Evolutionary conservation across 2,113 vertebrate genomes (phyloP), one percentile per base, ranked within the genome.

Genomic region (Rhinopomastus cyanomelas): DNA sequence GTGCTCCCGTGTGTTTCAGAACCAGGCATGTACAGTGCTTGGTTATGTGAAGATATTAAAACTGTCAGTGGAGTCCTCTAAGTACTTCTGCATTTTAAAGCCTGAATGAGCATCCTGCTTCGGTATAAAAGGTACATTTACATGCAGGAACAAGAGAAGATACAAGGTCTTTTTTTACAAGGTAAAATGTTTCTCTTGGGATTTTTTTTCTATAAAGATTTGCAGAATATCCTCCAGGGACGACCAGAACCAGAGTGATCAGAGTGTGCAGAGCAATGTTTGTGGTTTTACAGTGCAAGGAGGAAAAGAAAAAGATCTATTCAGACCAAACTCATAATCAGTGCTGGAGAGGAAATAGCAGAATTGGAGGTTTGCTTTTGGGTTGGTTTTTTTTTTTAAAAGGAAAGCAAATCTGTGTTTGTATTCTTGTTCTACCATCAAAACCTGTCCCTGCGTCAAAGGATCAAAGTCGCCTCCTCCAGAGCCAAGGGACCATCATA

Each of bases 51-150:
- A 46, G 16, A 5, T 42, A 36, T 27, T 46, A 49, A 67, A 56
- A 68, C 12, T 42, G 64, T 78, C 11, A 20, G 20, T 51, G 48
- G 29, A 72, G 30, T 4, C 44, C 57, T 18, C 3, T 4, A 76
- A 52, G 25, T 51, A 64, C 23, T 81, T 89, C n/a, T 19, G 8
- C 14, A 46, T 46, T 29, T 71, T 74, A 53, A 74, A 42, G 29
- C 27, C 36, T 87, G 69, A 69, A 87, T 80, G 48, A 76, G 5
- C 48, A 71, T 8, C 11, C 19, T 61, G 6, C 36, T 57, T 77
- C 1, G 3, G 46, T 68, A 65, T 4, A 42, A 81, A 87, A 46
- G 4, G 5, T 60, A 78, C 0, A 0, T 12, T 61, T 71, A 44
- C 29, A 65, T 46, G 29, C n/a, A 77, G 32, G 36, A 87, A 77